Evolutionary conservation across 1,140 invertebrate species (phyloP), one percentile per base, ranked within the genome.

Genomic region (Drosophila murphyi): DNA sequence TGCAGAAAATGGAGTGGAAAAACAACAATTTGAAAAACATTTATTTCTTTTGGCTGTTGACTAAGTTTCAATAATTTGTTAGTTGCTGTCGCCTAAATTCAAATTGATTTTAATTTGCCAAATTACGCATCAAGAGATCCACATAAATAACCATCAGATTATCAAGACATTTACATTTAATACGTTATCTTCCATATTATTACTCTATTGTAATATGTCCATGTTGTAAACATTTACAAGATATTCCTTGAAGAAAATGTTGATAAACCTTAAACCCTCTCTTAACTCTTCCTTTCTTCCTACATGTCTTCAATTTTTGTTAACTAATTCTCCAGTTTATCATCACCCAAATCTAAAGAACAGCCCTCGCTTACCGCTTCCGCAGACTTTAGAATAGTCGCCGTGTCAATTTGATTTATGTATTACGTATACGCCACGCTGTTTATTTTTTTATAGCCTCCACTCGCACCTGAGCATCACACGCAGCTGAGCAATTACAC

Each of bases 361-460:
- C 12, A 41, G 39, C 32, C n/a, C 5, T n/a, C 37, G 52, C 39
- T 54, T 54, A 34, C 32, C 29, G 32, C 35, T 63, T 56, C 35
- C 52, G 57, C 37, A 20, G 35, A 43, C 37, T 48, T 68, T 56
- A 45, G 47, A 47, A 59, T 43, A 50, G 54, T 48, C 67, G 62
- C 63, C 62, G 57, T 60, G 43, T 32, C 60, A 82, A 43, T 65
- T 62, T 62, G 68, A 73, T 78, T 81, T 65, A 56, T 50, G 51
- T 51, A 81, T 85, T 85, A 71, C 82, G 82, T 76, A 86, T 87
- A 86, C 82, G 71, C 82, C 59, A 60, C 31, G 71, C 72, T 78
- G 82, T 54, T 37, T 59, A 75, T 47, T 80, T 59, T 63, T 71
- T 81, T 81, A 72, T 79, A 45, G 52, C 82, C 43, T 41, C 41